These are phyloP conservation scores for Agelastica alni DNA, from an alignment of 2,888 invertebrate species.

Conservation along the genomic window DNA sequence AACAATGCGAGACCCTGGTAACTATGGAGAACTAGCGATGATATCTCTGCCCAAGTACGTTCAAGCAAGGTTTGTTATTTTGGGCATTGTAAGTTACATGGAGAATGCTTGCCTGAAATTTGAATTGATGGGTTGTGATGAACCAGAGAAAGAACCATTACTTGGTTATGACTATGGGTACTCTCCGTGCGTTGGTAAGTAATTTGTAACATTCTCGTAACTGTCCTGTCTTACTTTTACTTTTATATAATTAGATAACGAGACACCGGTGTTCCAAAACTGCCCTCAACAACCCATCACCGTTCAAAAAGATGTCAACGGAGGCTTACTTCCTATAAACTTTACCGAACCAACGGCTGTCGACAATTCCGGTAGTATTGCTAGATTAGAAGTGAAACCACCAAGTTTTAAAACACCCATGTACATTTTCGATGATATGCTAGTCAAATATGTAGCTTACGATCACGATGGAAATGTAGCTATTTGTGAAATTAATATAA, in stretches of 20 bases:
- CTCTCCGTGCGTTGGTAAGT: constrained; percentile 85
- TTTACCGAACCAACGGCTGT: constrained; percentile 92
- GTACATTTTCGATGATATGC: constrained; percentile 86
- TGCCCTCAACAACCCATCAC: constrained; percentile 92
- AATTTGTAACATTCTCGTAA: neutral
- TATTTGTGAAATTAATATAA: constrained; percentile 94
- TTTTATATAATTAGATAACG: constrained; percentile 69
- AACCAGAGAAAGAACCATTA: constrained; percentile 79
- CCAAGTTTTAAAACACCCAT: constrained; percentile 88
- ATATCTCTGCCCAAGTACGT: constrained; percentile 93
- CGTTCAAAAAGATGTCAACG: constrained; percentile 85
- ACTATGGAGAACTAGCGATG: constrained; percentile 95
- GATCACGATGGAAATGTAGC: constrained; percentile 98
- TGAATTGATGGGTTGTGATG: constrained; percentile 94
- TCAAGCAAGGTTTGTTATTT: constrained; percentile 89
- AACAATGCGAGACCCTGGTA: constrained; percentile 93
- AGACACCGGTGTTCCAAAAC: constrained; percentile 95
- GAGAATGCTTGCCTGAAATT: constrained; percentile 96
- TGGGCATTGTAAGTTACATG: constrained; percentile 94
- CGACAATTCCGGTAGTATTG: constrained; percentile 96
- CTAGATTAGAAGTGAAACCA: constrained; percentile 89
- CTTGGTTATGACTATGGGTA: constrained; percentile 91
- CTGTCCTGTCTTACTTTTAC: neutral
- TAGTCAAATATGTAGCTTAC: constrained; percentile 93
- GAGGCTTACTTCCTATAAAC: constrained; percentile 87